These are phyloP conservation scores for Zoanthus solanderi DNA, from an alignment of 92 coral and sea anemone species.

Conservation along the genomic window DNA sequence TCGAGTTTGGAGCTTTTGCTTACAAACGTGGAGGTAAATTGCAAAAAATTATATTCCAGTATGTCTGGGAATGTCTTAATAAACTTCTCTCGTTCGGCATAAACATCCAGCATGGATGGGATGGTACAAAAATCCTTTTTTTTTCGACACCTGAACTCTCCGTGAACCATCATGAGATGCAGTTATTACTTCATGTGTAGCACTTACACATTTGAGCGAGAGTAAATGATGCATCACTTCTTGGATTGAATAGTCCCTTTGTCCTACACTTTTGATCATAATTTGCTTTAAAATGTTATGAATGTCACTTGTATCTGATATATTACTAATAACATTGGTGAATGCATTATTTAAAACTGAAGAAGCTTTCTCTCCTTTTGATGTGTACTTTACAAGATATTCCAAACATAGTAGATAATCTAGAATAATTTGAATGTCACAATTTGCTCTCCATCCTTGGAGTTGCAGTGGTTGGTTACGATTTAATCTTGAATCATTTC, in stretches of 20 bases:
- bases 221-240: conserved; percentile 77
- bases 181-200: conserved; percentile 57
- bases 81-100: conserved; percentile 57
- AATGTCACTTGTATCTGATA: conserved; percentile 54
- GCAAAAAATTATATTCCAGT: conserved; percentile 53
- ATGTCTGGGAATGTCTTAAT: conserved; percentile 52
- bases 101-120: conserved; percentile 64
- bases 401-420: conserved; percentile 71
- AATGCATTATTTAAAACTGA: conserved; percentile 74
- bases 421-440: conserved; percentile 63
- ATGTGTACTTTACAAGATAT: conserved; percentile 68
- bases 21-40: conserved; percentile 46
- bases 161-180: conserved; percentile 69
- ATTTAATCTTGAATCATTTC: conserved; percentile 65
- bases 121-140: conserved; percentile 45
- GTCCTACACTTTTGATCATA: conserved; percentile 72
- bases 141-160: conserved; percentile 45
- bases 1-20: conserved; percentile 42
- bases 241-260: conserved; percentile 73
- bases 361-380: conserved; percentile 63
- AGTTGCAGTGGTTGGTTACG: conserved; percentile 62
- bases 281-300: conserved; percentile 57
- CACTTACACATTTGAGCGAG: conserved; percentile 65
- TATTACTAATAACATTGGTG: conserved; percentile 55
- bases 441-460: conserved; percentile 66